Percentiles rank a stretch among this genome's conserved stretches.
Evolutionary conservation across 2,797 vertebrate genomes (phyloP).

Genomic region (Molossus alvarezi): DNA sequence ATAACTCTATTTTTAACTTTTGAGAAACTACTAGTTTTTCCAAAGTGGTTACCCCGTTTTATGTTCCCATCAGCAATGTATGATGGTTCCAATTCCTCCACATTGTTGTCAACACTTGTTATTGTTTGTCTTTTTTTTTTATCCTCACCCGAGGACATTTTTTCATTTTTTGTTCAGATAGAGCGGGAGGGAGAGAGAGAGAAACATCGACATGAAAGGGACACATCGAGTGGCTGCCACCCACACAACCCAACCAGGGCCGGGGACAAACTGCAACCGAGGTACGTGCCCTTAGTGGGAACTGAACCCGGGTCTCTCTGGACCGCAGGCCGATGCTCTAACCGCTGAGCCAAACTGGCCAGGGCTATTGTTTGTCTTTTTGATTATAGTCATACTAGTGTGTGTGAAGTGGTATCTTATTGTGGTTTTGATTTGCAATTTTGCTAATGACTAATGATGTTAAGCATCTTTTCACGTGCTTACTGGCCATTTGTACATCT

Average conservation of each 20-base stretch:
- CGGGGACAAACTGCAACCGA: no score
- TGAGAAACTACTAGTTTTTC: slow-evolving; percentile 47
- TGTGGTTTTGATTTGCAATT: slow-evolving; percentile 21
- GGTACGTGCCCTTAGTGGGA: no score
- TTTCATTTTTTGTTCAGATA: no score
- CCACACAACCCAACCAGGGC: no score
- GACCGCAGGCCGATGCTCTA: no score
- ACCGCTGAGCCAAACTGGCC: no score
- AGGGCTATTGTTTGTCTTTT: background rate
- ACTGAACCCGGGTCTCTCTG: no score
- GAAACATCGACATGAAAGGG: no score
- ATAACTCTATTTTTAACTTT: slow-evolving; percentile 5
- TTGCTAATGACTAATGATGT: background rate
- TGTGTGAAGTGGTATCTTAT: background rate
- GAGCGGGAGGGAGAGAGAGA: no score
- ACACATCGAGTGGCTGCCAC: no score
- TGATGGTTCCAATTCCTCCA: background rate
- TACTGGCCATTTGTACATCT: background rate
- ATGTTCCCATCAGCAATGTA: background rate
- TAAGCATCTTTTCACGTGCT: slow-evolving; percentile 12
- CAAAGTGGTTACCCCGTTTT: background rate
- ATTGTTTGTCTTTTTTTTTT: background rate
- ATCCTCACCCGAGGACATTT: no score
- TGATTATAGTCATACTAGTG: background rate
- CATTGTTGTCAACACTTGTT: background rate